Evolutionary conservation across 2,888 invertebrate species (phyloP).

Genomic region (Calephelis perditalis): DNA sequence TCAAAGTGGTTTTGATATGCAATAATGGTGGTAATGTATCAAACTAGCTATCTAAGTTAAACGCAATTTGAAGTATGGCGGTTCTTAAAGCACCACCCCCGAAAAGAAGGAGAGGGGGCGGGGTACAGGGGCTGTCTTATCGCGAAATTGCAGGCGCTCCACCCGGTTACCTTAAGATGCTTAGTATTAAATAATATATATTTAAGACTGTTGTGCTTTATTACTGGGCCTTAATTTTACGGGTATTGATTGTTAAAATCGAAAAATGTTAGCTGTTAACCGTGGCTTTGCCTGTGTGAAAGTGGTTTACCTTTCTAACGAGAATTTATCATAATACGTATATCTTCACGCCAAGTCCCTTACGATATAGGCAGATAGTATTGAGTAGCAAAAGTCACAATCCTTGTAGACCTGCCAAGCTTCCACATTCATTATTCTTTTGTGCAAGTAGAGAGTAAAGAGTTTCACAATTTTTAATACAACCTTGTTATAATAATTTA

Average conservation of each 20-base stretch:
- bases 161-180: slow-evolving; percentile 75
- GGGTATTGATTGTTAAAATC: neutral
- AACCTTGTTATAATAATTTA: no score
- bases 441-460: no score
- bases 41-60: slow-evolving; percentile 75
- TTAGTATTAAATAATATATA: slow-evolving; percentile 77
- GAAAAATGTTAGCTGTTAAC: neutral
- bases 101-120: slow-evolving; percentile 43
- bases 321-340: no score
- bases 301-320: no score
- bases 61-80: slow-evolving; percentile 76
- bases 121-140: slow-evolving; percentile 61
- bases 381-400: no score
- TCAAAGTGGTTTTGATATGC: slow-evolving; percentile 68
- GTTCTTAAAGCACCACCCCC: slow-evolving; percentile 67
- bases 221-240: slow-evolving; percentile 30
- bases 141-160: slow-evolving; percentile 74
- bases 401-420: no score
- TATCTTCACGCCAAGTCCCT: no score
- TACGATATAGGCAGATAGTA: no score
- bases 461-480: no score
- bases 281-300: no score
- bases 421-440: no score
- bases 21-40: slow-evolving; percentile 73
- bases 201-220: slow-evolving; percentile 62